These are phyloP conservation scores for Acanthopleura granulata DNA, from an alignment of 2,888 invertebrate species.

Conservation along the genomic window DNA sequence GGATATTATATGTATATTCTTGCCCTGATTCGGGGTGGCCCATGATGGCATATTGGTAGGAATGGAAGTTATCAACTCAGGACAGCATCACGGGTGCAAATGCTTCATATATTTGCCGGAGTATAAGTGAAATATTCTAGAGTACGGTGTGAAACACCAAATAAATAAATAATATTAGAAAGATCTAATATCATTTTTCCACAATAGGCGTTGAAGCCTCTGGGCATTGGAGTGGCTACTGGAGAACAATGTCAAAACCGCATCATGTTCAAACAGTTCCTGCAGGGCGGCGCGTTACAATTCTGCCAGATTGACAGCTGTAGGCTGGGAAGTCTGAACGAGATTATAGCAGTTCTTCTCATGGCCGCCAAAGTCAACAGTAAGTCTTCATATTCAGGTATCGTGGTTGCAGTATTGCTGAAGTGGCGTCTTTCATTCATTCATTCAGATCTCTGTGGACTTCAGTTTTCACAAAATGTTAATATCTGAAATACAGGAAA, in stretches of 20 bases:
- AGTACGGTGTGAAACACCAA: neutral
- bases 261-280: constrained; percentile 89
- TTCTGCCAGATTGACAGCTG: constrained; percentile 93
- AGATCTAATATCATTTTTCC: neutral
- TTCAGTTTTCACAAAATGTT: too few relatives aligned
- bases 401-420: too few relatives aligned
- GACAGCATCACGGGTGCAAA: too few relatives aligned
- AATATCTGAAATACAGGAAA: too few relatives aligned
- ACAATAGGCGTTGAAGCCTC: constrained; percentile 74
- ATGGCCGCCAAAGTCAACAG: constrained; percentile 89
- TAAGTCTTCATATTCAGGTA: constrained; percentile 59
- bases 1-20: too few relatives aligned
- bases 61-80: too few relatives aligned
- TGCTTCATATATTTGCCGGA: too few relatives aligned
- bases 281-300: constrained; percentile 84
- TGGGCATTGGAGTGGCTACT: constrained; percentile 88
- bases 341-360: constrained; percentile 87
- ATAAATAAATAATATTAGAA: neutral
- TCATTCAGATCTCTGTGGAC: too few relatives aligned
- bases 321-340: constrained; percentile 87
- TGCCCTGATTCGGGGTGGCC: too few relatives aligned
- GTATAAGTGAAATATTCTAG: too few relatives aligned
- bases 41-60: too few relatives aligned
- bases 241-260: constrained; percentile 94
- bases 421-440: too few relatives aligned